Conservation (phyloP, 2,113 vertebrate species). For the Rhabdomys dilectus region DNA sequence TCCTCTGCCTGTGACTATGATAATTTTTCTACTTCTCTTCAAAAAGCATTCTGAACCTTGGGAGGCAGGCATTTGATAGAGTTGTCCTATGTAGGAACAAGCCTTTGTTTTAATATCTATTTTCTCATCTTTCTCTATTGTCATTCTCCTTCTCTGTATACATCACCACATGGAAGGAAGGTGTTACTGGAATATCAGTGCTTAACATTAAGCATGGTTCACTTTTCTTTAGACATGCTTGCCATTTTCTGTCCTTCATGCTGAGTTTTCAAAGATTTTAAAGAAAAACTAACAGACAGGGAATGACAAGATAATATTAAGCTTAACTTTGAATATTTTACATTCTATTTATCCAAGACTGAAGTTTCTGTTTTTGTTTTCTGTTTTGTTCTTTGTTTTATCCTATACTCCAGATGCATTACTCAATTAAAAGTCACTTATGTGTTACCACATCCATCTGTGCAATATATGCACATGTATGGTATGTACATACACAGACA, state of each 20-base stretch:
- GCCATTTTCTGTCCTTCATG: not conserved
- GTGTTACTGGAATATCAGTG: not conserved
- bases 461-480: too few relatives aligned
- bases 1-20: not conserved
- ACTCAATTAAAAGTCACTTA: not conserved
- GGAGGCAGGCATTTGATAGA: not conserved
- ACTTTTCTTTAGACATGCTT: not conserved
- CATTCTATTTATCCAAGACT: not conserved
- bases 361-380: not conserved
- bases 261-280: not conserved
- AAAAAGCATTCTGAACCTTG: not conserved
- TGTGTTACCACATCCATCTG: not conserved
- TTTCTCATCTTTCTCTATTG: not conserved
- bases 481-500: too few relatives aligned
- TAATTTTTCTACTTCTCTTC: not conserved
- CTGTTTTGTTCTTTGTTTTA: not conserved
- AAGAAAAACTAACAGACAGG: not conserved
- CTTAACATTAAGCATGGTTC: not conserved
- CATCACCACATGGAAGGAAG: not conserved
- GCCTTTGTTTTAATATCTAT: not conserved
- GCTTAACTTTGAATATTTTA: not conserved
- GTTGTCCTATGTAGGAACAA: not conserved
- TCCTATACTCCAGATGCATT: not conserved
- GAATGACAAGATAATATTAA: slow-evolving; percentile 23
- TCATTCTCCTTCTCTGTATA: not conserved